phyloP scores from a whole-genome alignment of 2,797 vertebrate species.

The Darevskia mixta region DNA sequence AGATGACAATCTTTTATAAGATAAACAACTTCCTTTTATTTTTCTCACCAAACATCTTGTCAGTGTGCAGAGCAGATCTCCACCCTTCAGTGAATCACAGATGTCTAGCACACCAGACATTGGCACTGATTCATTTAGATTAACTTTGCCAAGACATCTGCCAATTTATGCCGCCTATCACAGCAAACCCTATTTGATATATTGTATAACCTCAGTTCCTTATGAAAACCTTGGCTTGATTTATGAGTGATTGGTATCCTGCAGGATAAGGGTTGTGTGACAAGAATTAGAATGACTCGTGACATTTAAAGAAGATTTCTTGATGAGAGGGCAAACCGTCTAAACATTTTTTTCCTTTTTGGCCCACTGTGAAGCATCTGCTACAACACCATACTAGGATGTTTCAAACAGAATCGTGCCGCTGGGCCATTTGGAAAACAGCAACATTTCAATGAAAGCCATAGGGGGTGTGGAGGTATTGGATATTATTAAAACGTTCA shows the following conservation, averaged over 20 bases:
- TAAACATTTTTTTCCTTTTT: constrained; percentile 42
- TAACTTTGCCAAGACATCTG: constrained; percentile 20
- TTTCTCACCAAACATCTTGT: constrained; percentile 29
- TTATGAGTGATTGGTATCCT: not conserved
- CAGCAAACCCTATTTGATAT: not conserved
- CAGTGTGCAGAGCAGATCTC: not conserved
- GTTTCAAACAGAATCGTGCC: constrained; percentile 32
- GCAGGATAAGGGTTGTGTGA: not conserved
- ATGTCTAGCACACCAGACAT: fast-evolving
- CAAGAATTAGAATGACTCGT: constrained; percentile 2
- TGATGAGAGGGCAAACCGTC: constrained; percentile 50
- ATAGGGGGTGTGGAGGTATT: not conserved
- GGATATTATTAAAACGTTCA: not conserved
- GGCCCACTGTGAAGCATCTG: constrained; percentile 48
- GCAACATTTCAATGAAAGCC: not conserved
- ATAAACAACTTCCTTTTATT: constrained; percentile 15
- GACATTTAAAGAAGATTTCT: constrained; percentile 1
- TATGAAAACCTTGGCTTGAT: constrained; percentile 24
- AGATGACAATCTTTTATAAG: constrained; percentile 23
- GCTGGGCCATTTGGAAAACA: not conserved
- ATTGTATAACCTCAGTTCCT: constrained; percentile 26
- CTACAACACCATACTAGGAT: constrained; percentile 56
- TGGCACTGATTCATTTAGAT: constrained; percentile 47
- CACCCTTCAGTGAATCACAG: constrained; percentile 26
- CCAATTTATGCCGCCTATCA: constrained; percentile 18